phyloP scores from a whole-genome alignment of 1,140 invertebrate genomes.

The Dolichoris vasculosae region DNA sequence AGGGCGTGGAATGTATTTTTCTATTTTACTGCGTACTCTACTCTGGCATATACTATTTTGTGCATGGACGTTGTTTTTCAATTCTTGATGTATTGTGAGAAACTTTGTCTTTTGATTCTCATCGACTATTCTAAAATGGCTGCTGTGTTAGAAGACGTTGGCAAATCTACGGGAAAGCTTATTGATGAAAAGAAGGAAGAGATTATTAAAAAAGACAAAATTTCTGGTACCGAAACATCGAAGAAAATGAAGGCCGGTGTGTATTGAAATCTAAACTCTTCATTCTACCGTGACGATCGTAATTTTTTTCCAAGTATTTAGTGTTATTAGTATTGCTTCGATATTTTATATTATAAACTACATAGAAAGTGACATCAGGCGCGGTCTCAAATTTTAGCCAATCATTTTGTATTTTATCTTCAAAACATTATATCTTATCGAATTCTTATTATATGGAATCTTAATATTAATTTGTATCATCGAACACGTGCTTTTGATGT shows the following conservation, averaged over 20 bases:
- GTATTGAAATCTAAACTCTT: conserved; percentile 53
- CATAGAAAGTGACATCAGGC: neutral
- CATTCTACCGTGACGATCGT: neutral
- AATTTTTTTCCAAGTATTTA: neutral
- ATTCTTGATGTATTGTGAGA: conserved; percentile 20
- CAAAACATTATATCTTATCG: neutral
- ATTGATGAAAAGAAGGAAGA: conserved; percentile 72
- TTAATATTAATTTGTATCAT: neutral
- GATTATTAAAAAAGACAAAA: conserved; percentile 74
- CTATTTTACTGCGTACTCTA: neutral
- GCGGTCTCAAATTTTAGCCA: neutral
- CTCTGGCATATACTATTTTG: neutral
- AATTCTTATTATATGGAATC: neutral
- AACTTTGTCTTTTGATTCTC: conserved; percentile 8
- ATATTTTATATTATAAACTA: neutral
- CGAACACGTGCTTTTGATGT: neutral
- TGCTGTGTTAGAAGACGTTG: conserved; percentile 75
- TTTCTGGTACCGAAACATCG: conserved; percentile 76
- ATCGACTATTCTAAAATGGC: conserved; percentile 70
- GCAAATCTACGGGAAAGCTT: conserved; percentile 72
- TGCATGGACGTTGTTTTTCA: conserved; percentile 24
- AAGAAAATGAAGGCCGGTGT: conserved; percentile 82
- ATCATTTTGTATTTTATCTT: neutral
- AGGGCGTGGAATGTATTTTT: conserved; percentile 25
- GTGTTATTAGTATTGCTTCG: neutral